phyloP scores from a whole-genome alignment of 2,113 vertebrate species.

The Campylorhamphus procurvoides region DNA sequence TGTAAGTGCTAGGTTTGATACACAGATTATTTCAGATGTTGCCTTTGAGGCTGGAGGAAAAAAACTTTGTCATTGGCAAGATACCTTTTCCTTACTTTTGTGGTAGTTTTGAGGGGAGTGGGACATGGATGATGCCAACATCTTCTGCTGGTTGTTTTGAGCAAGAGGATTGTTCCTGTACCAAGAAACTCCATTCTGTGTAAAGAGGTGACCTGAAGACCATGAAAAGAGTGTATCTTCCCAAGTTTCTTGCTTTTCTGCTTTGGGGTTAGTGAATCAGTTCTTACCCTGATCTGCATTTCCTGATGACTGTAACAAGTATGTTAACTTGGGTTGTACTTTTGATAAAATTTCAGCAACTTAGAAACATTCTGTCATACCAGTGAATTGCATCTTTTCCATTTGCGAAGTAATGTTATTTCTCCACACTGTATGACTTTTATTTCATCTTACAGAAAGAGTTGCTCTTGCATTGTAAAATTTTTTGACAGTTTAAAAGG shows the following conservation, averaged over 20 bases:
- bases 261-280: not conserved
- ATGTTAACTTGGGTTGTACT: not conserved
- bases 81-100: not conserved
- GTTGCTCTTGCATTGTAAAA: not conserved
- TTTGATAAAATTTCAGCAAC: not conserved
- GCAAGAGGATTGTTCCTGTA: not conserved
- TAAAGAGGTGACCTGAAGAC: not conserved
- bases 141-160: not conserved
- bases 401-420: not conserved
- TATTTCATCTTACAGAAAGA: not conserved
- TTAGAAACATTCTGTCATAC: not conserved
- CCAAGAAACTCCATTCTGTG: not conserved
- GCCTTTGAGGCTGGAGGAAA: not conserved
- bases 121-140: rapidly evolving
- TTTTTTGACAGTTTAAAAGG: not conserved
- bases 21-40: slow-evolving; percentile 7
- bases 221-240: not conserved
- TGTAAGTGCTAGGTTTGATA: not conserved
- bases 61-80: not conserved
- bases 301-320: not conserved
- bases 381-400: not conserved
- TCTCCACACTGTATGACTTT: not conserved
- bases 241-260: not conserved
- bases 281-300: not conserved
- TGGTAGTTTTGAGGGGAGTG: not conserved